A percentile compares a stretch with the other conserved stretches of the same genome.
Evolutionary conservation across 1,140 invertebrate species (phyloP).

Genomic region (Venustaconcha ellipsiformis): DNA sequence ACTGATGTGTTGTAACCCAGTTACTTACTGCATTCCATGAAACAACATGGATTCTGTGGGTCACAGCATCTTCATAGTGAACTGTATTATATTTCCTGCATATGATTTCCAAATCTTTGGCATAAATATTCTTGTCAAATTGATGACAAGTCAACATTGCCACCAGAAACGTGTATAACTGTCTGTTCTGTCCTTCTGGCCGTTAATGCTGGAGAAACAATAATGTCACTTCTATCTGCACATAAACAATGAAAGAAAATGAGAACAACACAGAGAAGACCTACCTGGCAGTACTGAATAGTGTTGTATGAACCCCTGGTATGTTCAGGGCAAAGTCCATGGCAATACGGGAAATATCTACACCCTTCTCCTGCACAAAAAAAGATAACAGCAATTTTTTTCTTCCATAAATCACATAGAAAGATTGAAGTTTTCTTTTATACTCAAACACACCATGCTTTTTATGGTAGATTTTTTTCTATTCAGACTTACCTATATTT

Average conservation of each 20-base stretch:
- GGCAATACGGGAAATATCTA: constrained; percentile 65
- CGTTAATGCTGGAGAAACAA: neutral
- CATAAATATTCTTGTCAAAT: neutral
- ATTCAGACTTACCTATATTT: no score
- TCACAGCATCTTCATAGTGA: no score
- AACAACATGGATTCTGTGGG: no score
- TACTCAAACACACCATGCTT: no score
- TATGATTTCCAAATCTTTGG: neutral
- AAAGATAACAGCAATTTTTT: neutral
- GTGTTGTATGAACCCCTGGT: constrained; percentile 53
- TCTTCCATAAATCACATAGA: no score
- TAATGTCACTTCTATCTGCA: neutral
- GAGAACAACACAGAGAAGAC: neutral
- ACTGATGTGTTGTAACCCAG: no score
- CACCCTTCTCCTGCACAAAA: constrained; percentile 48
- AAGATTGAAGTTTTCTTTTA: no score
- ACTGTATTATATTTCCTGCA: no score
- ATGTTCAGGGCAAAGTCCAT: constrained; percentile 57
- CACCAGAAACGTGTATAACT: neutral
- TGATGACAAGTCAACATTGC: neutral
- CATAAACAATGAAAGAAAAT: neutral
- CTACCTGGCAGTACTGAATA: constrained; percentile 65
- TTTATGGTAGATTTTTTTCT: no score
- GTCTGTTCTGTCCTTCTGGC: neutral
- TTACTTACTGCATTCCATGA: no score